phyloP scores from a whole-genome alignment of 1,140 invertebrate genomes.

The Onthophagus taurus region DNA sequence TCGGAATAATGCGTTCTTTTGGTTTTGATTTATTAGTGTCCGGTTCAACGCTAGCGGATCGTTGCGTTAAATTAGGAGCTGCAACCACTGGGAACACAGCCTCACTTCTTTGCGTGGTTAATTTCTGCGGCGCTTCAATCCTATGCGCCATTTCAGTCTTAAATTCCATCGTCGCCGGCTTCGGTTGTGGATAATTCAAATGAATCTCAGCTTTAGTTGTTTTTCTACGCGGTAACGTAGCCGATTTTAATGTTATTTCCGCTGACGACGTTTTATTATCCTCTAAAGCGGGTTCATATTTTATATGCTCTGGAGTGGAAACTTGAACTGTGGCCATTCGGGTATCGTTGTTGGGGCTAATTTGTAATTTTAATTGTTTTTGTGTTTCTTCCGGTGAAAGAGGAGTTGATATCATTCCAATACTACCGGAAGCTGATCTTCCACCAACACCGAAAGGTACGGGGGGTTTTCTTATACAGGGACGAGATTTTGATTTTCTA shows the following conservation, averaged over 20 bases:
- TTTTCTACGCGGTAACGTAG: conserved; percentile 52
- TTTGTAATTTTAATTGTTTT: background rate
- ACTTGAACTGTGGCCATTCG: background rate
- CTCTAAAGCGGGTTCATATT: conserved; percentile 25
- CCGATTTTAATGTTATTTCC: conserved; percentile 56
- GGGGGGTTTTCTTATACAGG: conserved; percentile 45
- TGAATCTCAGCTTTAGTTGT: conserved; percentile 57
- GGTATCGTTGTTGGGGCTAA: background rate
- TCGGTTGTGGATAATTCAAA: conserved; percentile 41
- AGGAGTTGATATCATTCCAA: conserved; percentile 29
- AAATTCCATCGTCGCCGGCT: conserved; percentile 42
- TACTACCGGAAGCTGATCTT: conserved; percentile 42
- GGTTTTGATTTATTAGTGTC: conserved; percentile 32
- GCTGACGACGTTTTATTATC: conserved; percentile 48
- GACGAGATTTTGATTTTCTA: conserved; percentile 40
- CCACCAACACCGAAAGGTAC: conserved; percentile 45
- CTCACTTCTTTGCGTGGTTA: conserved; percentile 47
- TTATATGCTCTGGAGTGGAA: background rate
- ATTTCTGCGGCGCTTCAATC: conserved; percentile 41
- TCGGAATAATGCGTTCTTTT: conserved; percentile 50
- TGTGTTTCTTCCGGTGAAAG: conserved; percentile 24
- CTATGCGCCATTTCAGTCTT: conserved; percentile 51
- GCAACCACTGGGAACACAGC: conserved; percentile 47
- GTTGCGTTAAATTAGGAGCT: conserved; percentile 11
- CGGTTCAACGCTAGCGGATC: conserved; percentile 39